Conservation (phyloP, 2,113 vertebrate species). For the Gnathonemus longibarbis region DNA sequence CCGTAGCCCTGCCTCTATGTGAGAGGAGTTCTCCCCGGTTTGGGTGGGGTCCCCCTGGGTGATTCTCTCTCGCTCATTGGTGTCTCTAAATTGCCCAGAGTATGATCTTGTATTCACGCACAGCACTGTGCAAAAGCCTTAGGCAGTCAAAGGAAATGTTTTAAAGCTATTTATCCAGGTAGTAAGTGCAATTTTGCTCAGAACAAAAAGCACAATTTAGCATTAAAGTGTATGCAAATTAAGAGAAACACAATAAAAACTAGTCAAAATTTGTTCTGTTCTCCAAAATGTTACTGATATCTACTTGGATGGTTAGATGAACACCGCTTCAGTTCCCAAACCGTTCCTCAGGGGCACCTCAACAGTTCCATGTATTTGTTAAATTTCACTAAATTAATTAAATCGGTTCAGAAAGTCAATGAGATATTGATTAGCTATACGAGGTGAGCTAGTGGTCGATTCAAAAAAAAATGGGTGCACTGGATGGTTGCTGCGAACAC, state of each 20-base stretch:
- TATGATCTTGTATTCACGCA: not conserved
- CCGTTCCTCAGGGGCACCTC: too few species aligned
- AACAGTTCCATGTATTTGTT: not conserved
- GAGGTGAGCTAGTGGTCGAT: not conserved
- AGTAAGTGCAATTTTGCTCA: not conserved
- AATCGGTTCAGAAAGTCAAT: not conserved
- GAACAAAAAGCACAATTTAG: not conserved
- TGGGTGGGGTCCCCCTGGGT: not conserved
- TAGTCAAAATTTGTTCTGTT: not conserved
- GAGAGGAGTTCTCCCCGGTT: not conserved
- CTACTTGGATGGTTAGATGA: too few species aligned
- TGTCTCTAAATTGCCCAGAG: not conserved
- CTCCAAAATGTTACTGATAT: not conserved
- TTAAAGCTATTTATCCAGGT: not conserved
- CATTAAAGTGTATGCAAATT: not conserved
- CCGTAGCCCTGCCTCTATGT: not conserved
- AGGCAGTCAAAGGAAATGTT: not conserved
- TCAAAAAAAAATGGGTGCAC: not conserved
- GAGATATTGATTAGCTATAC: not conserved
- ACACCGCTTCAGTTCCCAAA: too few species aligned
- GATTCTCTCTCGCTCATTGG: not conserved
- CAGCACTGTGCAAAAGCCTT: not conserved
- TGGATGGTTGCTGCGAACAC: not conserved
- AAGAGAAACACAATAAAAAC: not conserved
- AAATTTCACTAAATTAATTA: not conserved